Base-by-base conservation (phyloP, 2,113 vertebrate species). In the Austrofundulus limnaeus region DNA sequence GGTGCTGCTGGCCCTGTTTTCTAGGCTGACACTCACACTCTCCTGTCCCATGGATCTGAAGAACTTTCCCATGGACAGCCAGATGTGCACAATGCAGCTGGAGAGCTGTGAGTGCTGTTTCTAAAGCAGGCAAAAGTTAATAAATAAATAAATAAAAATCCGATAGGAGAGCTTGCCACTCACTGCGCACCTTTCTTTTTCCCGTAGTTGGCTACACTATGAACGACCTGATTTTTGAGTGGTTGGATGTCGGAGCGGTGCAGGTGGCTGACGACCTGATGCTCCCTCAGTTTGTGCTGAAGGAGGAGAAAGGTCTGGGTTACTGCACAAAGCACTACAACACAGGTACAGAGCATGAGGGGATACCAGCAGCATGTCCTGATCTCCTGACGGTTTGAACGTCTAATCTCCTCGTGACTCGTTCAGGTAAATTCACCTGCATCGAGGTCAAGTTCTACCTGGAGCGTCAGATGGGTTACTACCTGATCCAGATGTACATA, bases 401-500 rank as follows among this genome's bases (percentile, higher is more conserved):
- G 38, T 78, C 80, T 9, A 34, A 9, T 63, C 64, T 71, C 61
- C 45, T 68, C 51, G 63, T 77, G 20, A 66, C 31, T 34, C 31
- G 55, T 2, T 0, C 71, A 98, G 96, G 96, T 72, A 96, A 95
- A 87, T 98, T 98, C 85, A 97, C 96, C 75, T 98, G 96, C 85
- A 98, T 98, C 0, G 96, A 98, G 85, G 95, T 98, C 48, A 97
- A 95, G 81, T 98, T 98, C 92, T 95, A 97, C 88, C 87, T 98
- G 89, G 95, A 98, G 86, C 86, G 95, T 63, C 96, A 98, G 80
- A 98, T 98, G 96, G 96, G 96, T 53, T 98, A 98, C 81, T 98
- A 98, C 84, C 89, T 98, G 84, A 98, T 98, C 87, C 96, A 98
- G 92, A 98, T 97, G 96, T 98, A 98, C 87, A 97, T 98, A 57